A percentile compares a stretch with the other conserved stretches of the same genome.
These are phyloP conservation scores for Drosophila sucinea DNA, from an alignment of 1,140 invertebrate genomes.

Conservation along the genomic window DNA sequence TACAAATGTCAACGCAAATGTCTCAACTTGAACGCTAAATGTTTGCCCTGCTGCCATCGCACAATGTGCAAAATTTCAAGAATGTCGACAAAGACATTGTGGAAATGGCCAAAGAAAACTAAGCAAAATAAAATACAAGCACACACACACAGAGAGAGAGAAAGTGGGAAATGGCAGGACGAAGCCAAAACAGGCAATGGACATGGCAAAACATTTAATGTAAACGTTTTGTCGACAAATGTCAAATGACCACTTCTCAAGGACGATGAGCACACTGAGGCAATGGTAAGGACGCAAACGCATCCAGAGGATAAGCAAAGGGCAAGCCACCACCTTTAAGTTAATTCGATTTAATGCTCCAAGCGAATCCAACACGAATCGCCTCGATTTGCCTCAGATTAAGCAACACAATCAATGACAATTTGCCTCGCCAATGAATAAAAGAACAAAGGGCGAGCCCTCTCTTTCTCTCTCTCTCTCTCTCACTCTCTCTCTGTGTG, in stretches of 20 bases:
- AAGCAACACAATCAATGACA: constrained; percentile 74
- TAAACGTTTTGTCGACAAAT: constrained; percentile 82
- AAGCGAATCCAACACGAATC: constrained; percentile 34
- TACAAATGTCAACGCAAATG: constrained; percentile 78
- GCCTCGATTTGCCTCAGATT: constrained; percentile 44
- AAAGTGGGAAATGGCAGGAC: constrained; percentile 3
- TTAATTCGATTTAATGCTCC: constrained; percentile 76
- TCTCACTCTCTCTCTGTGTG: not conserved
- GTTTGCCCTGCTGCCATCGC: constrained; percentile 12
- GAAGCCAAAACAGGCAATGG: constrained; percentile 55
- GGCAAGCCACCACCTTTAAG: constrained; percentile 45
- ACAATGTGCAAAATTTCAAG: constrained; percentile 72
- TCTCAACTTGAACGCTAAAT: constrained; percentile 62
- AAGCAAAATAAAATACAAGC: constrained; percentile 21
- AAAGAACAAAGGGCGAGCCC: constrained; percentile 43
- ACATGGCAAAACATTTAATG: constrained; percentile 79
- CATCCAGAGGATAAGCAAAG: not conserved
- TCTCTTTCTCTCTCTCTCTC: not conserved
- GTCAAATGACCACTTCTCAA: constrained; percentile 70
- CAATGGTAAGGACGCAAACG: not conserved
- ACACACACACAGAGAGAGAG: constrained; percentile 33
- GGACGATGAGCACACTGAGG: constrained; percentile 9
- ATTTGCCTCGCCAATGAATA: constrained; percentile 56
- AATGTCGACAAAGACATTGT: constrained; percentile 60
- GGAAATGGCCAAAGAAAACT: constrained; percentile 23